Evolutionary conservation across 2,888 invertebrate species (phyloP), one percentile per base, ranked within the genome.

Genomic region (Steinernema hermaphroditum): DNA sequence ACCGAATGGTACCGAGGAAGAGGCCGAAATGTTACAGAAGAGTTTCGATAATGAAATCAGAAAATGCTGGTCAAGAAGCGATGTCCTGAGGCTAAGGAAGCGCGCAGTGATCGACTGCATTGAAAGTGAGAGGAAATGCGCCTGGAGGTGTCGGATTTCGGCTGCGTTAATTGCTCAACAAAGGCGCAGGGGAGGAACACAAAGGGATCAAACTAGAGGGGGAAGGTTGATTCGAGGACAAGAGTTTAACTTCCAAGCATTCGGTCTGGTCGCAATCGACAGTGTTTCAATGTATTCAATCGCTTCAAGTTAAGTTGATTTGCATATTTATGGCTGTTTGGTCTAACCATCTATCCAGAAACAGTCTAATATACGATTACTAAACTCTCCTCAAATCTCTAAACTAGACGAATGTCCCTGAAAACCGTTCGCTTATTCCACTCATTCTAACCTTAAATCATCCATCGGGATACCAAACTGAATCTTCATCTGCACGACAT

Each of bases 61-160:
- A 6, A 46, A 6, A n/a, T 16, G 2, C n/a, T 19, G 6, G n/a
- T 19, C 22, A 16, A 8, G 16, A 8, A 41, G 29, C 6, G 34
- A 62, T 8, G 32, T 62, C 34, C 32, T 62, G 62, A 62, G 62
- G 62, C 62, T 6, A 62, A 6, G 34, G 1, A 32, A 32, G 2
- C 14, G 32, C 2, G n/a, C 1, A 2, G 27, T 16, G 27, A 16
- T 32, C 16, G 27, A 9, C 32, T 12, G 62, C 9, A 32, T 29
- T 16, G 29, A 14, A 62, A 6, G 32, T 27, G 62, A 2, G 62
- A 32, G 4, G 54, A 62, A 27, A 37, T 37, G 62, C 6, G 22
- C 12, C 24, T n/a, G 19, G 62, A 62, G 62, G 62, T 62, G 62
- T 62, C 62, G 19, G 16, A 16, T 62, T 62, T 32, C 62, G 29